A percentile compares a stretch with the other conserved stretches of the same genome.
These are phyloP conservation scores for Hippopotamyrus pictus DNA, from an alignment of 2,797 vertebrate species.

Conservation along the genomic window DNA sequence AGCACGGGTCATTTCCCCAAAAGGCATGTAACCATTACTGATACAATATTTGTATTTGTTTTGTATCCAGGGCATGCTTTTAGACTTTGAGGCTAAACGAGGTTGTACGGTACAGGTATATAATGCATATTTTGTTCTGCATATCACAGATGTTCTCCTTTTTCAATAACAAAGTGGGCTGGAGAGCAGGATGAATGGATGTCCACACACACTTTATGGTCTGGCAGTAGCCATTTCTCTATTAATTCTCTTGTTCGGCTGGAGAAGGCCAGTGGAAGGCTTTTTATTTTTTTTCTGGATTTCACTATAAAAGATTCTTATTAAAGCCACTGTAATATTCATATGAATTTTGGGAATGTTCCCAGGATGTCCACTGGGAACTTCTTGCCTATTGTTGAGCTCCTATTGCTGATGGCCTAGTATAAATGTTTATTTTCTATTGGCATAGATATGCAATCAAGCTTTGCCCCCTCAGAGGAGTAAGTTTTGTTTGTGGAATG, in stretches of 20 bases:
- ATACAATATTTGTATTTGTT: neutral
- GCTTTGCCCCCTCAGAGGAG: neutral
- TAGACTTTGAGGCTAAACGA: neutral
- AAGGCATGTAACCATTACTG: neutral
- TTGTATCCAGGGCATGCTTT: neutral
- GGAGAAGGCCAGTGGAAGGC: neutral
- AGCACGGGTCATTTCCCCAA: neutral
- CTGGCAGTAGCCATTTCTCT: neutral
- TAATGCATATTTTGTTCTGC: neutral
- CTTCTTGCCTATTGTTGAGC: neutral
- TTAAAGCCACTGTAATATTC: neutral
- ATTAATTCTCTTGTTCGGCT: neutral
- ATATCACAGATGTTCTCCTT: neutral
- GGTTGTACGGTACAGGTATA: too few species aligned
- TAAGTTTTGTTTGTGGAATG: neutral
- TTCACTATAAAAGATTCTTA: neutral
- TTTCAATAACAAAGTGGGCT: neutral
- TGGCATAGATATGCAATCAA: slow-evolving; percentile 7
- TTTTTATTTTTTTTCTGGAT: neutral
- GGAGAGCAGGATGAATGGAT: neutral
- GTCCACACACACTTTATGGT: neutral
- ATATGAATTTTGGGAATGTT: neutral
- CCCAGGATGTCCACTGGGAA: neutral
- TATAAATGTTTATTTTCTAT: neutral
- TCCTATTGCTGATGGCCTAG: neutral